These are phyloP conservation scores for Sebastes vulpes DNA, from an alignment of 2,797 vertebrate species.

Conservation along the genomic window DNA sequence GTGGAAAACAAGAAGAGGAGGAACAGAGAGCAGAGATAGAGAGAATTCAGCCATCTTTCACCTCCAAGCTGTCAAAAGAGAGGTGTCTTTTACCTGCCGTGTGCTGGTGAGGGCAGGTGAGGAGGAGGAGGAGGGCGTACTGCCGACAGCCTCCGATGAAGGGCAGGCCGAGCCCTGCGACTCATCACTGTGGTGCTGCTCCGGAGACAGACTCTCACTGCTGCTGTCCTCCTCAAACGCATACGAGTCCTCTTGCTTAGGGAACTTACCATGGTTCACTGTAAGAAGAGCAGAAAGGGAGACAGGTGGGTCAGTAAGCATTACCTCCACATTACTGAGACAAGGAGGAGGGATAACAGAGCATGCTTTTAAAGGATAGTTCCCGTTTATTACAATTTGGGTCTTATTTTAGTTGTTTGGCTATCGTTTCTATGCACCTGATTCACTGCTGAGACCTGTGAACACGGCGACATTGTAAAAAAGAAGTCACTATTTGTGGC, in stretches of 20 bases:
- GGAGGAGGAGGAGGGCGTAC: constrained; percentile 77
- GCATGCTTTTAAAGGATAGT: not conserved
- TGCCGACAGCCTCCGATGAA: constrained; percentile 80
- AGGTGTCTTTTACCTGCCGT: constrained; percentile 82
- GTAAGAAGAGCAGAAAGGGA: constrained; percentile 18
- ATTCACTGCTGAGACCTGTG: not conserved
- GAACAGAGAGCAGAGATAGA: not conserved
- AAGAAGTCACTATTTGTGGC: not conserved
- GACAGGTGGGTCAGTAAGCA: not conserved
- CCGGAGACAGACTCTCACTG: constrained; percentile 93
- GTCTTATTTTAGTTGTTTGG: not conserved
- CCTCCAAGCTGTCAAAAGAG: not conserved
- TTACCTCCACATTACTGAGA: not conserved
- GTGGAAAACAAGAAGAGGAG: no score
- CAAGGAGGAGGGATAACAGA: not conserved
- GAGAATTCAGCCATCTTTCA: not conserved
- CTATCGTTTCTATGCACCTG: not conserved
- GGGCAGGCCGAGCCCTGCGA: constrained; percentile 88
- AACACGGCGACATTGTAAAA: not conserved
- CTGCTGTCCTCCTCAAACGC: constrained; percentile 98
- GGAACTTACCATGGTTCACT: constrained; percentile 92
- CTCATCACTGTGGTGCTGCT: constrained; percentile 90
- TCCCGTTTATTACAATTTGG: not conserved
- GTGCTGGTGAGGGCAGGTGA: constrained; percentile 76
- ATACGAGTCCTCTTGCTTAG: constrained; percentile 91